Evolutionary conservation across 1,140 invertebrate species (phyloP).

Genomic region (Andricus grossulariae): DNA sequence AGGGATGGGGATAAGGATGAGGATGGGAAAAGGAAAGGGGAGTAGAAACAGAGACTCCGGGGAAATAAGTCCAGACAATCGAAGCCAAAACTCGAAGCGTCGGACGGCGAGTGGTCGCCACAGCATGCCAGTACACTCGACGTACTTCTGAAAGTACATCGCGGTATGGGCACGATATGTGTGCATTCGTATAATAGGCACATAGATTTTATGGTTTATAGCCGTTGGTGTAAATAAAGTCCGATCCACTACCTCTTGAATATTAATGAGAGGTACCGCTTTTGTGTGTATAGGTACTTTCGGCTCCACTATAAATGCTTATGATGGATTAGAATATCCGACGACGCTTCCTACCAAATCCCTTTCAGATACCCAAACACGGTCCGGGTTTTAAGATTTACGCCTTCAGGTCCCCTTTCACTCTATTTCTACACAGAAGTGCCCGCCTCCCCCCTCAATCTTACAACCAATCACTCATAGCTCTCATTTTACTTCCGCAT

Average conservation of each 20-base stretch:
- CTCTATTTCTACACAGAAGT: neutral
- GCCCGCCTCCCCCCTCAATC: too few species aligned
- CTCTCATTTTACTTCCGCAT: too few species aligned
- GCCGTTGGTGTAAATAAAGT: conserved; percentile 61
- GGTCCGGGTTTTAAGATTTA: neutral
- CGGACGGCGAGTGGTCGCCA: too few species aligned
- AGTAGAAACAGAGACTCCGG: neutral
- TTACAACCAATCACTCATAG: too few species aligned
- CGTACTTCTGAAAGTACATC: too few species aligned
- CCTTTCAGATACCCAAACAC: neutral
- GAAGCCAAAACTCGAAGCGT: too few species aligned
- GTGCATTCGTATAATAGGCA: conserved; percentile 47
- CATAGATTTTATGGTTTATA: conserved; percentile 55
- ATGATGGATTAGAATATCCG: conserved; percentile 22
- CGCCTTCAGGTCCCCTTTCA: neutral
- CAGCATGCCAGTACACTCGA: too few species aligned
- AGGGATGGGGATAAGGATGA: neutral
- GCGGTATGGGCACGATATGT: neutral
- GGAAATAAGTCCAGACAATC: neutral
- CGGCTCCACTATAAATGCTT: neutral
- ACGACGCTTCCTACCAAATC: neutral
- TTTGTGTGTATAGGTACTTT: neutral
- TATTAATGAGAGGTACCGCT: conserved; percentile 53
- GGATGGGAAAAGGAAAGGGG: neutral
- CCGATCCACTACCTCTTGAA: conserved; percentile 60